A percentile compares a stretch with the other conserved stretches of the same genome.
Evolutionary conservation across 2,113 vertebrate species (phyloP).

Genomic region (Cettia cetti): DNA sequence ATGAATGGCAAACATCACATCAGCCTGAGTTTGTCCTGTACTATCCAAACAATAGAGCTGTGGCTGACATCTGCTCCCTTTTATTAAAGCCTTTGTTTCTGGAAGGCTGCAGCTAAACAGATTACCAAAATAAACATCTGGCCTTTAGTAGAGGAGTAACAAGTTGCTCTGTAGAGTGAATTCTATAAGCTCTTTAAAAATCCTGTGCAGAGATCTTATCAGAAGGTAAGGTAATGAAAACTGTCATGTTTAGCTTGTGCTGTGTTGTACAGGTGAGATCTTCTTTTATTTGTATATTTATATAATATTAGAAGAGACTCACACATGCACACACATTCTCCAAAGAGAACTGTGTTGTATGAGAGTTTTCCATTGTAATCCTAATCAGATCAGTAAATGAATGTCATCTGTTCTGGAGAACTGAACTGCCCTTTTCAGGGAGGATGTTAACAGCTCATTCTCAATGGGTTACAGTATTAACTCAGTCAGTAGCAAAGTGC

Average conservation of each 20-base stretch:
- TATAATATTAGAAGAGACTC: background rate
- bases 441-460: background rate
- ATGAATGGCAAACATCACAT: background rate
- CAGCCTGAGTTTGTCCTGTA: background rate
- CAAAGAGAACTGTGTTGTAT: background rate
- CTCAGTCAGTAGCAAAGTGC: background rate
- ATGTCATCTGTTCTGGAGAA: background rate
- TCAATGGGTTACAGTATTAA: background rate
- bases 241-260: background rate
- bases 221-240: background rate
- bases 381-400: constrained; percentile 35
- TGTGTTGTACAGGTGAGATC: background rate
- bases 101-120: background rate
- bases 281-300: background rate
- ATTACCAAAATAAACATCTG: constrained; percentile 4
- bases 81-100: constrained; percentile 11
- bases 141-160: background rate
- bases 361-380: constrained; percentile 41
- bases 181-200: background rate
- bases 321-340: background rate
- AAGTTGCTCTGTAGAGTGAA: background rate
- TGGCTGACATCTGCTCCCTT: background rate
- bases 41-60: background rate
- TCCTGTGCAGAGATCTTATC: background rate
- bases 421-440: background rate